These are phyloP conservation scores for Clarias gariepinus DNA, from an alignment of 2,113 vertebrate species.

Conservation along the genomic window DNA sequence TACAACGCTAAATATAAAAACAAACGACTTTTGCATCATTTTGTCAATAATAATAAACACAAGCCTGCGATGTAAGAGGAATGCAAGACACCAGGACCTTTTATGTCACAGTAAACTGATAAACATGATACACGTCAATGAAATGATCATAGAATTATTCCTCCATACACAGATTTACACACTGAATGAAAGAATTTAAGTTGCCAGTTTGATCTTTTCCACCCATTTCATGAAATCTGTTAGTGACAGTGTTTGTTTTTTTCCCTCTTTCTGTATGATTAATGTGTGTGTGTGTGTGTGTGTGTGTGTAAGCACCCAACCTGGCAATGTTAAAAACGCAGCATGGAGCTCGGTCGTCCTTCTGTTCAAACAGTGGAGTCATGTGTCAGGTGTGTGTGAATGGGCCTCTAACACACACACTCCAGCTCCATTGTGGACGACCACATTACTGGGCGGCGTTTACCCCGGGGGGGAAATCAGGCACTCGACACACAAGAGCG, in stretches of 20 bases:
- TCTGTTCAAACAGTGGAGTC: constrained; percentile 60
- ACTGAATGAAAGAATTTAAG: not conserved
- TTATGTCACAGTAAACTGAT: not conserved
- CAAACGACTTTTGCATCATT: not conserved
- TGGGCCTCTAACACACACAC: constrained; percentile 50
- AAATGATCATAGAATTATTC: not conserved
- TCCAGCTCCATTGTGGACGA: constrained; percentile 44
- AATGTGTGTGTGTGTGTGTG: not conserved
- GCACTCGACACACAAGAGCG: not conserved
- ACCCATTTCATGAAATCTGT: not conserved
- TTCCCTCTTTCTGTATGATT: not conserved
- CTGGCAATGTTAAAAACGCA: constrained; percentile 31
- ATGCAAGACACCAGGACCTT: not conserved
- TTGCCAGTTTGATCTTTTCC: not conserved
- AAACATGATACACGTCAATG: not conserved
- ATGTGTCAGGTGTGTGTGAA: constrained; percentile 65
- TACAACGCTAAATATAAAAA: not conserved
- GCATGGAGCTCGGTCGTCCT: constrained; percentile 24
- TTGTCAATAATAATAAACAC: too few species aligned
- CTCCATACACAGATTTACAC: not conserved
- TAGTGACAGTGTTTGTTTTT: not conserved
- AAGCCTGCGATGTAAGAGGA: not conserved
- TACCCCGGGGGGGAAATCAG: not conserved
- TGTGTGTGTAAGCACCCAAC: not conserved
- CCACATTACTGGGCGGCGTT: constrained; percentile 31